These are phyloP conservation scores for Slavum lentiscoides DNA, from an alignment of 2,888 invertebrate genomes.

Conservation along the genomic window DNA sequence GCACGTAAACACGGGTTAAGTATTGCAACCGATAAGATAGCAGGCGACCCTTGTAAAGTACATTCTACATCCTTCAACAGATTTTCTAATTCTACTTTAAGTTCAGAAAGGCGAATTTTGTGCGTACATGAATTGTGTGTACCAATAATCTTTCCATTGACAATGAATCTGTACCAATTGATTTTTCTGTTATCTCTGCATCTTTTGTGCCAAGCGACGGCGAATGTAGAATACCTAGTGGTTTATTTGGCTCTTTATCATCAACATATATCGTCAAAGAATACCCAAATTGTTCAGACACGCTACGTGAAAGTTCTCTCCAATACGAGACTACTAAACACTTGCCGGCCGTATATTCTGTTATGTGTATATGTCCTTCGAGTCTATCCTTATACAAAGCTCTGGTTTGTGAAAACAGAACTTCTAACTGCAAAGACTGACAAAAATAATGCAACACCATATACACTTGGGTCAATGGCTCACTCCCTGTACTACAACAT, in stretches of 20 bases:
- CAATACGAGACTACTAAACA: slow-evolving; percentile 92
- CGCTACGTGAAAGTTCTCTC: slow-evolving; percentile 69
- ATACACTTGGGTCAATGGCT: slow-evolving; percentile 81
- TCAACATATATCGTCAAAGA: slow-evolving; percentile 87
- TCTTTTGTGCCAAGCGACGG: slow-evolving; percentile 69
- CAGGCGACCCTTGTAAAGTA: slow-evolving; percentile 86
- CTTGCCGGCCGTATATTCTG: slow-evolving; percentile 87
- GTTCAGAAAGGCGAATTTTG: slow-evolving; percentile 81
- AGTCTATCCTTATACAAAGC: slow-evolving; percentile 85
- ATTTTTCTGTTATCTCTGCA: slow-evolving; percentile 73
- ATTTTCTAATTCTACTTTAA: slow-evolving; percentile 75
- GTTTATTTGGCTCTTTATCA: slow-evolving; percentile 75
- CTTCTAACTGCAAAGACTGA: slow-evolving; percentile 90
- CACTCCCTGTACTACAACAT: slow-evolving; percentile 63
- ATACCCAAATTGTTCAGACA: slow-evolving; percentile 73
- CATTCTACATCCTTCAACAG: slow-evolving; percentile 74
- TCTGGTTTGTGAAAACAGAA: slow-evolving; percentile 84
- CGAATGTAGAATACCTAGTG: slow-evolving; percentile 72
- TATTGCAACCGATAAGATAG: slow-evolving; percentile 87
- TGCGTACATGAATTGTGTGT: slow-evolving; percentile 92
- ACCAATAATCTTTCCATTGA: slow-evolving; percentile 93
- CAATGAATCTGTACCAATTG: slow-evolving; percentile 85
- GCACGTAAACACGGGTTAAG: slow-evolving; percentile 87
- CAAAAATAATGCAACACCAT: slow-evolving; percentile 89
- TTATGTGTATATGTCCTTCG: slow-evolving; percentile 85